phyloP scores from a whole-genome alignment of 2,797 vertebrate genomes.

The Thamnophis elegans region DNA sequence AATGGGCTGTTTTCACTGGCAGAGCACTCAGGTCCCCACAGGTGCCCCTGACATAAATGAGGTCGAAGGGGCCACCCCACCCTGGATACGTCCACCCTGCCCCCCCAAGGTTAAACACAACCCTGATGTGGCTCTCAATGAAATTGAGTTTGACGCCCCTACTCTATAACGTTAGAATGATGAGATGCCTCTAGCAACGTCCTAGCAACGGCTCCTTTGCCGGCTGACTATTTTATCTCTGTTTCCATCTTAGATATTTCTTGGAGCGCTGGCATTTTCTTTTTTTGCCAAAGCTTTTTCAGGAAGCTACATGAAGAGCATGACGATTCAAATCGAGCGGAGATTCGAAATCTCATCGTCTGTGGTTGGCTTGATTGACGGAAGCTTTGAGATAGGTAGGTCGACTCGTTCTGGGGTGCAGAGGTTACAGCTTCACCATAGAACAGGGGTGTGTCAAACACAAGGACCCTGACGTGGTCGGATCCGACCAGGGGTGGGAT shows the following conservation, averaged over 20 bases:
- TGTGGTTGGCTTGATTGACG: constrained; percentile 88
- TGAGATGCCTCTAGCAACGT: background rate
- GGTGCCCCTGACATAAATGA: no score
- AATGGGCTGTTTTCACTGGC: no score
- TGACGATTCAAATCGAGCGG: constrained; percentile 92
- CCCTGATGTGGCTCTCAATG: no score
- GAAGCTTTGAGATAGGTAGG: constrained; percentile 94
- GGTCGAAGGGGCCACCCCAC: no score
- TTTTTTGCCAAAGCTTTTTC: constrained; percentile 91
- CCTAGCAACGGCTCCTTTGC: constrained; percentile 14
- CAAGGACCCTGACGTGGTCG: no score
- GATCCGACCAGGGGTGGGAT: no score
- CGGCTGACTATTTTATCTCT: constrained; percentile 38
- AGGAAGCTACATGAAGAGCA: constrained; percentile 92
- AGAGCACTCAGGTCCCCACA: no score
- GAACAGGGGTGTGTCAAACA: no score
- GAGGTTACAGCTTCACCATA: background rate
- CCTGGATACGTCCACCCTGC: no score
- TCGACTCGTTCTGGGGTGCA: background rate
- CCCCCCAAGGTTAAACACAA: no score
- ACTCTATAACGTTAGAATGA: background rate
- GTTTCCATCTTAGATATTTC: constrained; percentile 80
- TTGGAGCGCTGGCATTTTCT: constrained; percentile 86
- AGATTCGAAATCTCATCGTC: constrained; percentile 92
- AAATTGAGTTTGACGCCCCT: no score